Evolutionary conservation across 2,888 invertebrate genomes (phyloP).

Genomic region (Oscheius sp.): DNA sequence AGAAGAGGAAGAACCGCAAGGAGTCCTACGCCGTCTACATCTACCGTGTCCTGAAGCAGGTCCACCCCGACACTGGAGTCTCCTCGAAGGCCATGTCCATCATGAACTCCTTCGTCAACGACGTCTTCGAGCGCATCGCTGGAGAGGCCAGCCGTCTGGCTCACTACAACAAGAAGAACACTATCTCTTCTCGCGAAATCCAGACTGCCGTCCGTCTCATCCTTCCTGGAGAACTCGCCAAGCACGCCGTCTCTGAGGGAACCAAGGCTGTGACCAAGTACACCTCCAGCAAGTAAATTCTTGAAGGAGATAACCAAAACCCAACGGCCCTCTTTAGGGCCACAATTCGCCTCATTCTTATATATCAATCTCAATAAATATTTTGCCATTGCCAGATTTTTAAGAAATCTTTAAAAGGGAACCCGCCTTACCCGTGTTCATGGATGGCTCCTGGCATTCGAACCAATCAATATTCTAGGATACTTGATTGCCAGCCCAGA

Average conservation of each 20-base stretch:
- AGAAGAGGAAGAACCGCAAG: constrained; percentile 65
- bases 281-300: constrained; percentile 46
- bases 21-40: constrained; percentile 73
- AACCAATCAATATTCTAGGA: too few relatives aligned
- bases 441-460: too few relatives aligned
- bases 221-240: constrained; percentile 54
- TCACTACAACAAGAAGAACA: constrained; percentile 77
- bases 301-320: too few relatives aligned
- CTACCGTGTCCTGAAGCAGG: constrained; percentile 76
- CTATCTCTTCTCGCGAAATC: constrained; percentile 73
- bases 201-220: constrained; percentile 72
- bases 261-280: constrained; percentile 54
- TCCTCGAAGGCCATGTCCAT: constrained; percentile 80
- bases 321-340: constrained; percentile 65
- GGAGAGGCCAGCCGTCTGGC: constrained; percentile 74
- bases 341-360: constrained; percentile 35
- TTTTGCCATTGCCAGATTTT: too few relatives aligned
- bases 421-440: too few relatives aligned
- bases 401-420: too few relatives aligned
- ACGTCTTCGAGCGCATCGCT: constrained; percentile 80
- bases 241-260: constrained; percentile 53
- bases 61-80: constrained; percentile 77
- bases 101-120: constrained; percentile 81
- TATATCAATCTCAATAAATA: too few relatives aligned
- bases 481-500: too few relatives aligned